Evolutionary conservation across 2,113 vertebrate species (phyloP).

Genomic region (Sorex araneus): DNA sequence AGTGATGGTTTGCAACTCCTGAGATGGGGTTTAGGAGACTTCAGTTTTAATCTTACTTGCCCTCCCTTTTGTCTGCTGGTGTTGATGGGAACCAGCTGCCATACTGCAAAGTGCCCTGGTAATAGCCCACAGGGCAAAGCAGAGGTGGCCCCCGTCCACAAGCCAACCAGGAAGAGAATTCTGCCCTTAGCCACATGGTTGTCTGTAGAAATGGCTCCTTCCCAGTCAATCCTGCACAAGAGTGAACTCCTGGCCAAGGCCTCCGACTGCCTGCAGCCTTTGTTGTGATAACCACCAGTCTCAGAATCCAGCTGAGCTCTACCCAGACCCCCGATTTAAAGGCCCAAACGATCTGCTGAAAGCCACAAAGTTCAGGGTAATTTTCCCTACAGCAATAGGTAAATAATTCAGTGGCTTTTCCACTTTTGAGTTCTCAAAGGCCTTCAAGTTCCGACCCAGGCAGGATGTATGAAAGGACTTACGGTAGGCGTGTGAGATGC

Average conservation of each 20-base stretch:
- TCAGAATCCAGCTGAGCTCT: background rate
- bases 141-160: background rate
- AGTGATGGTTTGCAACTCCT: background rate
- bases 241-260: background rate
- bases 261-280: background rate
- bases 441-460: background rate
- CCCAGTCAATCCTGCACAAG: accelerated
- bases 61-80: background rate
- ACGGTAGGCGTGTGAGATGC: slow-evolving; percentile 96
- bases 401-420: background rate
- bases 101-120: background rate
- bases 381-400: background rate
- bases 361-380: background rate
- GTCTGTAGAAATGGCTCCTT: background rate
- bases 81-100: background rate
- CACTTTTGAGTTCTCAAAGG: background rate
- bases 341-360: background rate
- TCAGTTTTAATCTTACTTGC: background rate
- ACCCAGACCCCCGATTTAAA: background rate
- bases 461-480: slow-evolving; percentile 82
- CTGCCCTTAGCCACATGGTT: background rate
- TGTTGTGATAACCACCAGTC: background rate
- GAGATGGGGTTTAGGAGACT: background rate
- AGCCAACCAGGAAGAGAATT: background rate
- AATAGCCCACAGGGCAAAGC: background rate